Conservation (phyloP, 2,888 invertebrate genomes). For the Pasiphila rectangulata region DNA sequence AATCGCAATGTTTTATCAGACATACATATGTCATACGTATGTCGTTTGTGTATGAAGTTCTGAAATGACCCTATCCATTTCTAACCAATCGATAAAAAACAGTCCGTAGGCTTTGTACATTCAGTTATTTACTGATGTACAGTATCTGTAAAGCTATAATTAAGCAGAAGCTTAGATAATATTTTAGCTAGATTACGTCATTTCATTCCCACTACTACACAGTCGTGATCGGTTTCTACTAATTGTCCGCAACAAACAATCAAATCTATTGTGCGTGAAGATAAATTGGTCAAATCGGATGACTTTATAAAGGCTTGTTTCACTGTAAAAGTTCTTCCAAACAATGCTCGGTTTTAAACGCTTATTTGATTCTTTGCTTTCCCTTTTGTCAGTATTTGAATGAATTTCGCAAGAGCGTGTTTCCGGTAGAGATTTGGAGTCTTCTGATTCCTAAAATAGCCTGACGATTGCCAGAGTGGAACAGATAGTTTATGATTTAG, state of each 20-base stretch:
- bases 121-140: too few relatives aligned
- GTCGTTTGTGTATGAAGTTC: too few relatives aligned
- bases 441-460: conserved; percentile 32
- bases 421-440: conserved; percentile 37
- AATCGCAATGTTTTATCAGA: too few relatives aligned
- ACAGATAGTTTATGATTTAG: not conserved
- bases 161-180: too few relatives aligned
- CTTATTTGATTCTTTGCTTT: conserved; percentile 65
- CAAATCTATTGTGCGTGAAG: conserved; percentile 55
- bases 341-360: conserved; percentile 55
- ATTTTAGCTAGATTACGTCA: not conserved
- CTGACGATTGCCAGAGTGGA: conserved; percentile 2
- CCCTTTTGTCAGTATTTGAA: conserved; percentile 58
- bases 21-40: too few relatives aligned
- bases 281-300: conserved; percentile 49
- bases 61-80: too few relatives aligned
- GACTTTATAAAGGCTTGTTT: conserved; percentile 59
- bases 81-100: too few relatives aligned
- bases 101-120: too few relatives aligned
- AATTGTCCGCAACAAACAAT: conserved; percentile 63
- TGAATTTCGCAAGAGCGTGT: conserved; percentile 47
- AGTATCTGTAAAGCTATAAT: too few relatives aligned
- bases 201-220: not conserved
- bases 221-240: conserved; percentile 51
- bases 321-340: conserved; percentile 58